Percentiles rank a stretch among this genome's conserved stretches.
phyloP scores from a whole-genome alignment of 1,140 invertebrate species.

The Lasaia peninsularis region DNA sequence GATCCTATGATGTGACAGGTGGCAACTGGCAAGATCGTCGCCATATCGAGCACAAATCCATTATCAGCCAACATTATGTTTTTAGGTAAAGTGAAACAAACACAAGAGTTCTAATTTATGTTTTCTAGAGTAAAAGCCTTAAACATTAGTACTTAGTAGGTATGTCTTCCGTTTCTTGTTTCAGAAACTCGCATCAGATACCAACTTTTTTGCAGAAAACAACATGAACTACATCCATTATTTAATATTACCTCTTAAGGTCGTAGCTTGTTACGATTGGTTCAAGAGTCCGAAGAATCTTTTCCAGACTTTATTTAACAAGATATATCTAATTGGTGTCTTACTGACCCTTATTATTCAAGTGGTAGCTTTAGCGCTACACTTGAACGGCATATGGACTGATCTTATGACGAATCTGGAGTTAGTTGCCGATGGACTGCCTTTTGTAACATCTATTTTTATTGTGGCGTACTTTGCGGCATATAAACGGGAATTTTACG shows the following conservation, averaged over 20 bases:
- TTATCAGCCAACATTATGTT: no score
- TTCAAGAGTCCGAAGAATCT: constrained; percentile 30
- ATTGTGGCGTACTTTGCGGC: constrained; percentile 51
- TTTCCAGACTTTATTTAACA: constrained; percentile 39
- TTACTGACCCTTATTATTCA: constrained; percentile 41
- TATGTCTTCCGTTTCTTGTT: no score
- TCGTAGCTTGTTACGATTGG: constrained; percentile 59
- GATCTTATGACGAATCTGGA: constrained; percentile 50
- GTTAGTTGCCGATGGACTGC: constrained; percentile 51
- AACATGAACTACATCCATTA: constrained; percentile 43
- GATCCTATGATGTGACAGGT: no score
- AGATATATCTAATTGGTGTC: constrained; percentile 45
- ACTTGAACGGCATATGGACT: constrained; percentile 50
- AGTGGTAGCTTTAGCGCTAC: constrained; percentile 33
- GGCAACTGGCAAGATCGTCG: no score
- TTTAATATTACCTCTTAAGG: constrained; percentile 43
- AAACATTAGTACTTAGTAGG: no score
- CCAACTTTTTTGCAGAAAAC: not conserved
- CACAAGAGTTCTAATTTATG: no score
- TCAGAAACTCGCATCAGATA: no score
- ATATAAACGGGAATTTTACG: constrained; percentile 47
- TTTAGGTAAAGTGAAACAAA: no score
- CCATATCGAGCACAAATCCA: no score
- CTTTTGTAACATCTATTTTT: constrained; percentile 40
- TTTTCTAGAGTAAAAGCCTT: no score